These are phyloP conservation scores for Corythornis leucogaster DNA, from an alignment of 2,797 vertebrate genomes.

Conservation along the genomic window DNA sequence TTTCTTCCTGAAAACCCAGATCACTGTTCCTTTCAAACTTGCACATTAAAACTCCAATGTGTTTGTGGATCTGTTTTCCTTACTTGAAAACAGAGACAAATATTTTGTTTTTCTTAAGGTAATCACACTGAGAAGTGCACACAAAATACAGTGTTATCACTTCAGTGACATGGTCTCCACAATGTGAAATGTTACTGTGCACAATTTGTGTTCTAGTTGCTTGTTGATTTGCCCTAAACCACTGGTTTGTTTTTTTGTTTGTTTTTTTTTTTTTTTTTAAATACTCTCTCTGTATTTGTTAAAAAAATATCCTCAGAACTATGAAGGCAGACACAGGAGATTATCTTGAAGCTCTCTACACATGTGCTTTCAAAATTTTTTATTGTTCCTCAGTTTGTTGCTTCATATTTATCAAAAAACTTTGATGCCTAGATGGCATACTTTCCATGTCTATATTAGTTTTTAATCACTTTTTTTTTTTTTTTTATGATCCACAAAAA, in stretches of 20 bases:
- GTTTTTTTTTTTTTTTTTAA: background rate
- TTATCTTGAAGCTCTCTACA: background rate
- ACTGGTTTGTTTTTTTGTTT: background rate
- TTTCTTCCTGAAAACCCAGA: slow-evolving; percentile 23
- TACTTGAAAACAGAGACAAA: background rate
- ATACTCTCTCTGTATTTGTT: background rate
- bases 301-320: background rate
- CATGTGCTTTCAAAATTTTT: background rate
- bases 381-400: background rate
- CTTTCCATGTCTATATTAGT: background rate
- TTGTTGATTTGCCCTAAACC: slow-evolving; percentile 10
- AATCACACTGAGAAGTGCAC: slow-evolving; percentile 7
- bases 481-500: background rate
- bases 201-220: background rate
- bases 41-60: background rate
- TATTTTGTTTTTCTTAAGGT: slow-evolving; percentile 15
- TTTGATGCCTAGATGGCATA: background rate
- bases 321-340: background rate
- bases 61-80: background rate
- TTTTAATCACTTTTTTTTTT: background rate
- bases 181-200: background rate
- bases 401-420: background rate
- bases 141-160: background rate
- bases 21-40: slow-evolving; percentile 27
- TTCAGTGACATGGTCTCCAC: background rate